Evolutionary conservation across 2,113 vertebrate species (phyloP).

Genomic region (Osmerus eperlanus): DNA sequence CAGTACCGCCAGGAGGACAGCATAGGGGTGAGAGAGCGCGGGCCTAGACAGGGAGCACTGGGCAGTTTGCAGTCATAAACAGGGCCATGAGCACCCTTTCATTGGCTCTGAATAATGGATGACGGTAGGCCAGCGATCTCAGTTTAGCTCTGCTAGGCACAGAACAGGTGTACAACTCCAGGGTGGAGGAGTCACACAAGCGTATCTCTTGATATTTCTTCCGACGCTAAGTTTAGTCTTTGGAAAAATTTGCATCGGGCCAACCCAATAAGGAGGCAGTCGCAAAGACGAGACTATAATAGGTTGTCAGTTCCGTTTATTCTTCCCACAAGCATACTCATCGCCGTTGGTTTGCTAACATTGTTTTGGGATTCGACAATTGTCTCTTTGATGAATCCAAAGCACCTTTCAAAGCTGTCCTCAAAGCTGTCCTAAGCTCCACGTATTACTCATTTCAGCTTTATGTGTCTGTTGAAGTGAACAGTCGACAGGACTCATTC

Average conservation of each 20-base stretch:
- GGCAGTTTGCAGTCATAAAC: background rate
- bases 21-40: conserved; percentile 75
- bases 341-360: no score
- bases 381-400: background rate
- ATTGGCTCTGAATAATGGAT: conserved; percentile 1
- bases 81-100: background rate
- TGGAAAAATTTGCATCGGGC: no score
- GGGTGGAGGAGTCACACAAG: background rate
- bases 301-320: no score
- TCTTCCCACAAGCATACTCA: no score
- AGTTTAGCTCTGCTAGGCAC: background rate
- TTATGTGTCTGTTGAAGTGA: background rate
- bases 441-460: background rate
- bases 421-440: background rate
- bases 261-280: no score
- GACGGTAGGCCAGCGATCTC: background rate
- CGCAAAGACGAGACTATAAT: no score
- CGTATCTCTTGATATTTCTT: no score
- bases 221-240: no score
- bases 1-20: conserved; percentile 89
- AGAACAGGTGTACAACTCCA: background rate
- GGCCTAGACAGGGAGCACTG: background rate
- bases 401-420: background rate
- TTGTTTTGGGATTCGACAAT: no score
- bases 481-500: background rate